Evolutionary conservation across 2,888 invertebrate species (phyloP).

Genomic region (Eubasilissa splendida): DNA sequence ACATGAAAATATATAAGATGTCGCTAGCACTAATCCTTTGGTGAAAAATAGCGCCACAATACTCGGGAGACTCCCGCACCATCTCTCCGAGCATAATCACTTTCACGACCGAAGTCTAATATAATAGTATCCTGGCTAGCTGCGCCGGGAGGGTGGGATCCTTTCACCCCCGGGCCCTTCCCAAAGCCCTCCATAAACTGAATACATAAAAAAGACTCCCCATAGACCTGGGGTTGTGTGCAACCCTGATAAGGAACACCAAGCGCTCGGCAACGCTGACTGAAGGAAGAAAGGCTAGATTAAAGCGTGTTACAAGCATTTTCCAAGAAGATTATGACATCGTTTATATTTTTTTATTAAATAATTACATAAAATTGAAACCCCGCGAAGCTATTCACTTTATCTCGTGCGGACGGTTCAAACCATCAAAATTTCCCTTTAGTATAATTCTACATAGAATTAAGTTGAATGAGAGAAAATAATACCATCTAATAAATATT

Average conservation of each 20-base stretch:
- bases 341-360: neutral
- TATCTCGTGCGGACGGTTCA: no score
- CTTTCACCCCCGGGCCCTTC: neutral
- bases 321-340: conserved; percentile 27
- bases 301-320: conserved; percentile 20
- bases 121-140: conserved; percentile 7
- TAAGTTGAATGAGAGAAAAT: no score
- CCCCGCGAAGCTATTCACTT: no score
- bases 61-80: neutral
- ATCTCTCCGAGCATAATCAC: conserved; percentile 1
- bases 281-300: conserved; percentile 25
- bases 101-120: conserved; percentile 10
- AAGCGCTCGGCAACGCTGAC: neutral
- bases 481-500: no score
- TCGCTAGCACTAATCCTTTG: no score
- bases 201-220: conserved; percentile 30
- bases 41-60: no score
- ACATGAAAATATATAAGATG: no score
- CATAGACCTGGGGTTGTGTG: conserved; percentile 21
- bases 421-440: no score
- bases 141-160: conserved; percentile 10
- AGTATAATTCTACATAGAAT: no score
- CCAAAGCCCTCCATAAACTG: conserved; percentile 6
- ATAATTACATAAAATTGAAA: no score
- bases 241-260: conserved; percentile 7